These are phyloP conservation scores for Phrynosoma platyrhinos DNA, from an alignment of 2,113 vertebrate genomes.

Conservation along the genomic window DNA sequence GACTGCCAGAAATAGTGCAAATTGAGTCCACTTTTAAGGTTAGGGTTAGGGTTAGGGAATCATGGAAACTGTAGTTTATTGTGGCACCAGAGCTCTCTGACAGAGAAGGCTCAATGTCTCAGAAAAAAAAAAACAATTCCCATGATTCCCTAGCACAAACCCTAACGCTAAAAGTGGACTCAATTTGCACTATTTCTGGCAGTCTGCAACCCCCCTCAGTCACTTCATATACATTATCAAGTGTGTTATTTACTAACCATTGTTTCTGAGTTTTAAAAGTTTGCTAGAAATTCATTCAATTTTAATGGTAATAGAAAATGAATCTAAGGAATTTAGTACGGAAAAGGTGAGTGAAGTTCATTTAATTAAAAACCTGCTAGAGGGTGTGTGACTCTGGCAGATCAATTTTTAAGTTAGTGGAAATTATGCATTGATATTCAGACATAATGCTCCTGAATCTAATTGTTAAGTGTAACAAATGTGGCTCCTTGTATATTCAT, in stretches of 20 bases:
- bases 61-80: too few relatives aligned
- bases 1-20: too few relatives aligned
- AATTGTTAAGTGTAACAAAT: conserved; percentile 70
- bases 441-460: conserved; percentile 63
- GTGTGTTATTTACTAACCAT: conserved; percentile 65
- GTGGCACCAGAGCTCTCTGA: too few relatives aligned
- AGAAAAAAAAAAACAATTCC: too few relatives aligned
- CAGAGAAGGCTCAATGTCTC: too few relatives aligned
- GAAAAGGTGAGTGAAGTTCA: conserved; percentile 70
- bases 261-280: conserved; percentile 50
- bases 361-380: conserved; percentile 76
- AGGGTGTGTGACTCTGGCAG: conserved; percentile 64
- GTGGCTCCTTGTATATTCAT: conserved; percentile 71
- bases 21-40: too few relatives aligned
- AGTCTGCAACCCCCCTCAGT: too few relatives aligned
- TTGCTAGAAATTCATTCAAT: conserved; percentile 50
- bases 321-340: conserved; percentile 60
- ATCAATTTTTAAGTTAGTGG: conserved; percentile 73
- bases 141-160: too few relatives aligned
- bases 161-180: too few relatives aligned
- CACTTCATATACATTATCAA: conserved; percentile 65
- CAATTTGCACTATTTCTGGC: too few relatives aligned
- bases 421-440: conserved; percentile 70
- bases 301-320: conserved; percentile 53
- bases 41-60: too few relatives aligned